Evolutionary conservation across 1,140 invertebrate species (phyloP), one percentile per base, ranked within the genome.

Genomic region (Gryon sp.): DNA sequence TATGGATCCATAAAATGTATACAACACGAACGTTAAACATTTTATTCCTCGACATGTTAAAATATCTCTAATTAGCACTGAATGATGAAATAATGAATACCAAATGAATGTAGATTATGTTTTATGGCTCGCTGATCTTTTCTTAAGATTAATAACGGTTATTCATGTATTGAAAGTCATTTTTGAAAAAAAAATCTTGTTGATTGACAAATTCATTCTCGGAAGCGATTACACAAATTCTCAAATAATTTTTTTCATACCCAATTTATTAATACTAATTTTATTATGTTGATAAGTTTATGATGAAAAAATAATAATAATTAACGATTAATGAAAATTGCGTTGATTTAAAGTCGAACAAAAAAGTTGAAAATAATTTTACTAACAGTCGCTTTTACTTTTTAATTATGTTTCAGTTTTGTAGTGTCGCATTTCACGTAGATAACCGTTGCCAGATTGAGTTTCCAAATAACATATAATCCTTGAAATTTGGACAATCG

Each of bases 361-460:
- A n/a, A n/a, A n/a, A n/a, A n/a, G n/a, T n/a, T n/a, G n/a, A n/a
- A n/a, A n/a, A n/a, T n/a, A n/a, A n/a, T n/a, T n/a, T n/a, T n/a
- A n/a, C n/a, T n/a, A n/a, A n/a, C n/a, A n/a, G n/a, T 40, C 32
- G n/a, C 15, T 16, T 62, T 38, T 62, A 19, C 22, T 40, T 48
- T 62, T 40, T 38, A 62, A 43, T 34, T 52, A 14, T 55, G 14
- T 46, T 46, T 46, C n/a, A 48, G 22, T 55, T 24, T 69, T 50
- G 34, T 59, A 69, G 41, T 46, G 40, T 69, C 43, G 19, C 53
- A 52, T 69, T 69, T 59, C 45, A 60, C 34, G 45, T 50, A 50
- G 26, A 59, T 32, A 40, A 40, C 22, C 2, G 20, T 66, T 40
- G 19, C 19, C 36, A 43, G 30, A 57, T 55, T 28, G 22, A 38